Percentiles rank a stretch among this genome's conserved stretches.
Conservation (phyloP, 92 coral and sea anemone genomes). For the Chrysogorgia sp. region DNA sequence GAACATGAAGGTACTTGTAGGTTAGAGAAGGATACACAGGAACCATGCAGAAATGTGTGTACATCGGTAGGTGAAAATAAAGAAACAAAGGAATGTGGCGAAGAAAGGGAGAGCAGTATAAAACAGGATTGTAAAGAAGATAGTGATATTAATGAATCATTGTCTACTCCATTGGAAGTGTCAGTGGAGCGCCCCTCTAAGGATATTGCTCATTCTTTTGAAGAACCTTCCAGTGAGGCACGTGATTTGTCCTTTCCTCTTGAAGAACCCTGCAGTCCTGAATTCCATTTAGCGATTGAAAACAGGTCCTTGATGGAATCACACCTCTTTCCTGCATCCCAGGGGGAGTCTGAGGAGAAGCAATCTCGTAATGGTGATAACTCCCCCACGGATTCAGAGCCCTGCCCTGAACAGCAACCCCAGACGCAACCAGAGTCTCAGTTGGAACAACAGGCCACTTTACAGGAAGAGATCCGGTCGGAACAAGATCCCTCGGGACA, state of each 20-base stretch:
- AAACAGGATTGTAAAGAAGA: background rate
- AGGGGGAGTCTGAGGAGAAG: background rate
- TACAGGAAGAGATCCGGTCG: background rate
- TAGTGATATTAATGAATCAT: background rate
- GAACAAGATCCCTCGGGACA: constrained; percentile 13
- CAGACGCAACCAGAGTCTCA: background rate
- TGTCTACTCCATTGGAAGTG: background rate
- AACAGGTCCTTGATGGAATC: background rate
- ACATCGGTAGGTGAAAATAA: too few relatives aligned
- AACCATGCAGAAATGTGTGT: background rate
- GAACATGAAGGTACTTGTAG: too few relatives aligned
- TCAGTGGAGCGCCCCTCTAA: too few relatives aligned
- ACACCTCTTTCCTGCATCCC: background rate
- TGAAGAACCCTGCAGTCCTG: background rate
- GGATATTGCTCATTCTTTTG: background rate
- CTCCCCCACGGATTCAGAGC: background rate
- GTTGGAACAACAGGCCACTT: background rate
- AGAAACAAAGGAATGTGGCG: background rate
- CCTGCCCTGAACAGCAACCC: background rate
- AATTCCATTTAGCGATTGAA: background rate
- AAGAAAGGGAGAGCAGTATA: background rate
- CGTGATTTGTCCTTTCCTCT: too few relatives aligned
- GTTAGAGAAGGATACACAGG: background rate
- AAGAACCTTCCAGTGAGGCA: background rate
- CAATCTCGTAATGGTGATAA: background rate